Evolutionary conservation across 1,140 invertebrate genomes (phyloP).

Genomic region (Sarcophaga peregrina): DNA sequence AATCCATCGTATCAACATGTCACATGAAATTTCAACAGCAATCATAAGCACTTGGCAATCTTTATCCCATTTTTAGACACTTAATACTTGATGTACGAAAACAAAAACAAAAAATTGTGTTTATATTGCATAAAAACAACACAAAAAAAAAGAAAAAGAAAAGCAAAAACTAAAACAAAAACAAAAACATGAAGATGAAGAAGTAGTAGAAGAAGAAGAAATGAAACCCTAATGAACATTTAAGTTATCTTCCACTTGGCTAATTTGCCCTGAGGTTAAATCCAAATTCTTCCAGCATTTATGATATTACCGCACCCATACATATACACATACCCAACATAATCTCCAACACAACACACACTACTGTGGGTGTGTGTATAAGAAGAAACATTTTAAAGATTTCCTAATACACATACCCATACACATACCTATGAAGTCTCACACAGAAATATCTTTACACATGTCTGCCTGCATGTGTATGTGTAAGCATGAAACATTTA

Average conservation of each 20-base stretch:
- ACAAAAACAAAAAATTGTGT: no score
- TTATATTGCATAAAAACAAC: no score
- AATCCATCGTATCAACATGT: not conserved
- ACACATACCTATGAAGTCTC: not conserved
- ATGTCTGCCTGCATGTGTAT: not conserved
- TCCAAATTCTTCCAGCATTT: not conserved
- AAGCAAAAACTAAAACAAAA: not conserved
- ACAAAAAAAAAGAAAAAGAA: not conserved
- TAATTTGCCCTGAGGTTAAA: constrained; percentile 42
- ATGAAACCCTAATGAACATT: constrained; percentile 45
- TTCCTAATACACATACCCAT: not conserved
- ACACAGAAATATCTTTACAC: not conserved
- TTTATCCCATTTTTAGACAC: not conserved
- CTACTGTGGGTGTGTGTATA: not conserved
- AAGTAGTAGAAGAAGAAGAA: not conserved
- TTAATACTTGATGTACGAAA: not conserved
- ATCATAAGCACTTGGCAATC: constrained; percentile 17
- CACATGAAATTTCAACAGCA: constrained; percentile 7
- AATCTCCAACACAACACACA: not conserved
- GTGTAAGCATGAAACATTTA: constrained; percentile 1
- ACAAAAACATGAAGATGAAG: not conserved
- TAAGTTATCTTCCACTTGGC: constrained; percentile 46
- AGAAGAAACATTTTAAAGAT: not conserved
- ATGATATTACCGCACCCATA: not conserved
- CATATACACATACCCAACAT: not conserved